Evolutionary conservation across 2,113 vertebrate species (phyloP).

Genomic region (Amphilophus citrinellus): DNA sequence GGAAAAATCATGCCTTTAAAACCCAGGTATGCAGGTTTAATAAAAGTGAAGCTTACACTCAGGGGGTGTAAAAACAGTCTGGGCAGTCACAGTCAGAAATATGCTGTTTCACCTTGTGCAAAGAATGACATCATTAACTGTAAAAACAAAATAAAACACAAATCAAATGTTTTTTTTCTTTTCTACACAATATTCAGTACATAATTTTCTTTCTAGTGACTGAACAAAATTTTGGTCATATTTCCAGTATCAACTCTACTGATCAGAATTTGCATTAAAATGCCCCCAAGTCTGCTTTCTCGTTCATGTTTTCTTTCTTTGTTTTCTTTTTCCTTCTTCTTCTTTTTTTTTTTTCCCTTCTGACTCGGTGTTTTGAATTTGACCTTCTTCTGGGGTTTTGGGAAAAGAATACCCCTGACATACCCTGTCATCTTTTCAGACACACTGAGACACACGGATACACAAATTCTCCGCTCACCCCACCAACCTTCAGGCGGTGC

Average conservation of each 20-base stretch:
- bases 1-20: neutral
- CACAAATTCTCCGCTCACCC: conserved; percentile 24
- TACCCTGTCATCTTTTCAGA: conserved; percentile 59
- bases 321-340: neutral
- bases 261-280: conserved; percentile 58
- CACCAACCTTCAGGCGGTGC: conserved; percentile 72
- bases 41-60: neutral
- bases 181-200: neutral
- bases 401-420: conserved; percentile 58
- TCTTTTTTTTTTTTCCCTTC: neutral
- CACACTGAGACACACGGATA: conserved; percentile 4
- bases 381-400: conserved; percentile 64
- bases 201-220: neutral
- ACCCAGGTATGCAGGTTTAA: neutral
- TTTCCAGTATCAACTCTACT: conserved; percentile 6
- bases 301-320: neutral
- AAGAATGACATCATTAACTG: neutral
- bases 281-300: conserved; percentile 12
- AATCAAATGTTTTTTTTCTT: neutral
- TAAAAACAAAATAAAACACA: neutral
- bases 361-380: conserved; percentile 52
- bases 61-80: neutral
- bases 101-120: neutral
- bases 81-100: neutral
- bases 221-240: neutral